Conservation (phyloP, 2,797 vertebrate genomes). For the Chaenodraco wilsoni region DNA sequence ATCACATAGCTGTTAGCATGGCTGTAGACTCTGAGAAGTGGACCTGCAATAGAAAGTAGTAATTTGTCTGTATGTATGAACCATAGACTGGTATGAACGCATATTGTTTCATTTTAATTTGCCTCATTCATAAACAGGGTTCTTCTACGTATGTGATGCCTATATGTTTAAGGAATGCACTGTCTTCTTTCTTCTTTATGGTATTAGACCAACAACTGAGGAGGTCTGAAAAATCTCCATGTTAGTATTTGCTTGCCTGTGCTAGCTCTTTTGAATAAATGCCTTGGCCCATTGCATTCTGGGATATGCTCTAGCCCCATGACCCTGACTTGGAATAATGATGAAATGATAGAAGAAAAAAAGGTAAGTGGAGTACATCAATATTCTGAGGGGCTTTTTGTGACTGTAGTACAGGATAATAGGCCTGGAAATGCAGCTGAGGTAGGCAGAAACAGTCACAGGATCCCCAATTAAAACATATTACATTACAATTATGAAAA, state of each 20-base stretch:
- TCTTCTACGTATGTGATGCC: too few species aligned
- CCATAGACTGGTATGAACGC: background rate
- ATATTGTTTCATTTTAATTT: background rate
- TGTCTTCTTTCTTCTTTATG: background rate
- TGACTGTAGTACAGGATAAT: constrained; percentile 18
- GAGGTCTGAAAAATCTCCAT: background rate
- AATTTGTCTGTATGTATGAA: background rate
- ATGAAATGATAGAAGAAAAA: constrained; percentile 12
- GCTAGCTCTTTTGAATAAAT: constrained; percentile 44
- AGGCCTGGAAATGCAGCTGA: constrained; percentile 23
- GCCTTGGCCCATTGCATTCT: constrained; percentile 38
- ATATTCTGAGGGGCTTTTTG: background rate
- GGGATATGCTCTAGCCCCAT: constrained; percentile 24
- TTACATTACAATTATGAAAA: constrained; percentile 77
- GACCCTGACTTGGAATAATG: constrained; percentile 41
- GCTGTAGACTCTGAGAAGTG: background rate
- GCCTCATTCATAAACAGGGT: background rate
- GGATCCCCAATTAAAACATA: constrained; percentile 65
- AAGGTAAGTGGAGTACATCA: constrained; percentile 13
- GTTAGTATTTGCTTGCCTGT: constrained; percentile 15
- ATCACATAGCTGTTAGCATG: background rate
- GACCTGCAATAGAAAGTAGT: background rate
- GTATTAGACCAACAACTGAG: constrained; percentile 10
- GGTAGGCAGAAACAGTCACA: constrained; percentile 53
- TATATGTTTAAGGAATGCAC: background rate